phyloP scores from a whole-genome alignment of 1,140 invertebrate species.

The Bombyx mandarina region DNA sequence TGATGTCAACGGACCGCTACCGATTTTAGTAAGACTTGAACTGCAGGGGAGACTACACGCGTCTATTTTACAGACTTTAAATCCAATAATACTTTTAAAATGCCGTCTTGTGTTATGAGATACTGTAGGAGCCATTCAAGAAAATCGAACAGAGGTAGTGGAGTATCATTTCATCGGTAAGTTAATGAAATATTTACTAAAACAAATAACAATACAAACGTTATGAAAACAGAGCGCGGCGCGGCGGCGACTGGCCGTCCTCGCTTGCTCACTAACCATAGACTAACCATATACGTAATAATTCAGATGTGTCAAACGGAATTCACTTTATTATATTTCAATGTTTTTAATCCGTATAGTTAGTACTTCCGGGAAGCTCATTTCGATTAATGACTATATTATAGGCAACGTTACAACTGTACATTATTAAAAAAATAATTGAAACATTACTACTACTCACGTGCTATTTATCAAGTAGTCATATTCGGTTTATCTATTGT shows the following conservation, averaged over 20 bases:
- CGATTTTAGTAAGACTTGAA: too few species aligned
- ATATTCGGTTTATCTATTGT: too few species aligned
- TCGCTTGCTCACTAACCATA: not conserved
- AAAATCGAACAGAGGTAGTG: conserved; percentile 1
- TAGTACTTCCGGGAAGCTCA: not conserved
- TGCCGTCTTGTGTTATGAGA: conserved; percentile 5
- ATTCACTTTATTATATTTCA: not conserved
- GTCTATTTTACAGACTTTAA: too few species aligned
- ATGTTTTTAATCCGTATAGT: not conserved
- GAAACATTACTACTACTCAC: too few species aligned
- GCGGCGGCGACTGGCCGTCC: not conserved
- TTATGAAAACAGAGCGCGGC: not conserved
- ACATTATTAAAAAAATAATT: too few species aligned
- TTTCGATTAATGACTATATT: too few species aligned
- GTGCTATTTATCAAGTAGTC: too few species aligned
- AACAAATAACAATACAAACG: not conserved
- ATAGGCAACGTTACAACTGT: too few species aligned
- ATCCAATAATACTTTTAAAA: not conserved
- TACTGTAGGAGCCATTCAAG: conserved; percentile 4
- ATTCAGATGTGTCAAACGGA: not conserved
- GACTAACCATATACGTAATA: not conserved
- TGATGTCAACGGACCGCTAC: too few species aligned
- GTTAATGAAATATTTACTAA: not conserved
- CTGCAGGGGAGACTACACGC: too few species aligned
- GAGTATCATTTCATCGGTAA: conserved; percentile 5